phyloP scores from a whole-genome alignment of 1,140 invertebrate species.

The Zaprionus vittiger region DNA sequence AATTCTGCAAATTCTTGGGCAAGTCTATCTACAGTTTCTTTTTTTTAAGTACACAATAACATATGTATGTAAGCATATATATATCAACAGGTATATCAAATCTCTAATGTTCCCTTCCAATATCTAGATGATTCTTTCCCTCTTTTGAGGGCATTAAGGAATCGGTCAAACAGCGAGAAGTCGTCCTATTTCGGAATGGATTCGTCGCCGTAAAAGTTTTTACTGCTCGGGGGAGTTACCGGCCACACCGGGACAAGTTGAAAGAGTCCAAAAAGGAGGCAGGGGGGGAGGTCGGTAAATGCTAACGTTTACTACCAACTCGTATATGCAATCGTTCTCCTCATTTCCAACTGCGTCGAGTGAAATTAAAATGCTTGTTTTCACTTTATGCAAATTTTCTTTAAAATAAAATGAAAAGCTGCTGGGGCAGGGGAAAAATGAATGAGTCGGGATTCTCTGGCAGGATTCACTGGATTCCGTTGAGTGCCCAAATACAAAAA shows the following conservation, averaged over 20 bases:
- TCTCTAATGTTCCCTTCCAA: not conserved
- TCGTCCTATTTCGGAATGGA: constrained; percentile 25
- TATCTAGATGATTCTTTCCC: not conserved
- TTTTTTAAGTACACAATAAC: too few relatives aligned
- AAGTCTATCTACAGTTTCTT: not conserved
- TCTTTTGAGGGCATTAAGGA: not conserved
- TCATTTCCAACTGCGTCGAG: constrained; percentile 77
- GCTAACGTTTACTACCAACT: constrained; percentile 73
- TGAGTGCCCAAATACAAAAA: constrained; percentile 69
- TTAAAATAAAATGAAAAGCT: constrained; percentile 63
- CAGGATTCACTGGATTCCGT: constrained; percentile 37
- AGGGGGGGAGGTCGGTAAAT: constrained; percentile 51
- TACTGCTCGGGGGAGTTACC: constrained; percentile 66
- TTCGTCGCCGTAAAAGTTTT: constrained; percentile 67
- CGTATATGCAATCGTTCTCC: constrained; percentile 72
- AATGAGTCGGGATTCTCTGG: constrained; percentile 27
- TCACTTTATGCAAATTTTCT: constrained; percentile 81
- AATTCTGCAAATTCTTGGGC: too few relatives aligned
- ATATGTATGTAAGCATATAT: too few relatives aligned
- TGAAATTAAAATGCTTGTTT: constrained; percentile 83
- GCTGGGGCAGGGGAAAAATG: constrained; percentile 13
- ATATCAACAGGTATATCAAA: not conserved
- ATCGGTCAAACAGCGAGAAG: not conserved
- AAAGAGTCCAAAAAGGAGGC: not conserved
- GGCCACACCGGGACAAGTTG: constrained; percentile 32